Evolutionary conservation across 2,888 invertebrate species (phyloP), one percentile per base, ranked within the genome.

Genomic region (Idaea straminata): DNA sequence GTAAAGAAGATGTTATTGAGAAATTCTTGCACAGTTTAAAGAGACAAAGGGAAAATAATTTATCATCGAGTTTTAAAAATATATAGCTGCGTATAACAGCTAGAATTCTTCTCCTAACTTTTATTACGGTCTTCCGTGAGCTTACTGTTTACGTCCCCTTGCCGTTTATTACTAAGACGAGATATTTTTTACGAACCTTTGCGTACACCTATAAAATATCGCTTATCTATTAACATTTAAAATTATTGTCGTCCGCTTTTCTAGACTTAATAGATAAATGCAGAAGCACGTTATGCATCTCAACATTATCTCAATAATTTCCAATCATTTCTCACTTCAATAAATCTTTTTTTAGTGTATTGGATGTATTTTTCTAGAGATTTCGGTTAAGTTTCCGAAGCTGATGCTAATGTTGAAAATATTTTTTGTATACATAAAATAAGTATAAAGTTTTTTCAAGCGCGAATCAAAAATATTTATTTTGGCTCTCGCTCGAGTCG

Each of bases 181-280:
- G 82, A 85, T 83, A 83, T 83, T 83, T 85, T 86, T 83, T 83
- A 83, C 79, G 77, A 78, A 79, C 77, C 76, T 77, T 76, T 69
- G 68, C 72, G 72, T 77, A 78, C 72, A 77, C 76, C 79, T 72
- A 77, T 83, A 80, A 81, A 79, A 76, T 75, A 74, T 70, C 74
- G 72, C 76, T 78, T 75, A 74, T 72, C 77, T 76, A 73, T 73
- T 73, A 71, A 74, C 72, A 74, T 72, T 71, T 62, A 66, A 65
- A 66, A 69, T 69, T 64, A 64, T 62, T 66, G 47, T 47, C 47
- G 47, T 47, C 13, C 47, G 7, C 7, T 47, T 47, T 47, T 47
- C 47, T 47, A 47, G 47, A 47, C 47, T 47, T 47, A 13, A 47
- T 10, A 6, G 25, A 25, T 25, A 25, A 25, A 25, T 25, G 25